Conservation (phyloP, 2,888 invertebrate species). For the Bruchidius siliquastri region DNA sequence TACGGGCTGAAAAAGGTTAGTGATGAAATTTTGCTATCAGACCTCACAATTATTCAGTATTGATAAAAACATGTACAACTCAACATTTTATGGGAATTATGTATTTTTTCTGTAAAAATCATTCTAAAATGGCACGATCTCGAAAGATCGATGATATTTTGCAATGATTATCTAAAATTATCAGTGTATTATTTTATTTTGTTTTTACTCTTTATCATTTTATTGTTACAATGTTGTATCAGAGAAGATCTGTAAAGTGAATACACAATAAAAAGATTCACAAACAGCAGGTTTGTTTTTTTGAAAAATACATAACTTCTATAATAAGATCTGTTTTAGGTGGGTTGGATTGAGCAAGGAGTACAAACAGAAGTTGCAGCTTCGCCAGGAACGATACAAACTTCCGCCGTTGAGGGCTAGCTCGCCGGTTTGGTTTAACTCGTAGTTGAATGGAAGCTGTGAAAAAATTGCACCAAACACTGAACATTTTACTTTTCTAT, state of each 20-base stretch:
- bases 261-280: conserved; percentile 17
- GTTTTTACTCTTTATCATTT: not conserved
- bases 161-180: not conserved
- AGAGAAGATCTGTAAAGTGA: conserved; percentile 1
- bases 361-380: not conserved
- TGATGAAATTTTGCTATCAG: no score
- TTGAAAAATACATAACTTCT: conserved; percentile 12
- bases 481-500: no score
- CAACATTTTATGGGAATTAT: not conserved
- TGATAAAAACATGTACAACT: not conserved
- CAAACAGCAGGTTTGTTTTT: conserved; percentile 12
- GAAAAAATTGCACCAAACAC: not conserved
- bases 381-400: not conserved
- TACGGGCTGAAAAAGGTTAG: no score
- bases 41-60: no score
- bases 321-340: conserved; percentile 19
- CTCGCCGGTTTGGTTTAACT: not conserved
- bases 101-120: conserved; percentile 10
- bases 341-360: not conserved
- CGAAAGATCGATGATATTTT: conserved; percentile 3
- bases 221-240: not conserved
- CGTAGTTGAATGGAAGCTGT: not conserved
- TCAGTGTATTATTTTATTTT: not conserved
- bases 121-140: conserved; percentile 10
- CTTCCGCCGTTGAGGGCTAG: not conserved